Base-by-base conservation (phyloP, 1,140 invertebrate genomes). In the Drosophila pseudoananassae region DNA sequence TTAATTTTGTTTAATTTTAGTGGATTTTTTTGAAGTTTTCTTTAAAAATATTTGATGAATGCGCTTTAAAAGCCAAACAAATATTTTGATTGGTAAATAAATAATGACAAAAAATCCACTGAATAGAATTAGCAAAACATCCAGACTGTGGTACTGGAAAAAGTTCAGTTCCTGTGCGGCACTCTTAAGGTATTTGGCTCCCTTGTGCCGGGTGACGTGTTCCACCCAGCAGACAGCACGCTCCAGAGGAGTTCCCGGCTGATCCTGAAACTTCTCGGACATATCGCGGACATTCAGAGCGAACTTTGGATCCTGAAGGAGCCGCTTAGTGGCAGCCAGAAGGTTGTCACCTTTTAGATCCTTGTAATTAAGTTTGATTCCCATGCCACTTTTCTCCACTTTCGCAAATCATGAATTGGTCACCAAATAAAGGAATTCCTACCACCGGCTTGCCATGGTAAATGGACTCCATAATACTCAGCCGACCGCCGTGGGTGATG, bases 391-490 rank as follows among this genome's bases (percentile, higher is more conserved):
- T 31, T 91, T 71, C 47, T 93, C 90, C 4, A 92, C 92, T 23
- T 92, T 91, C 4, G 92, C 91, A 58, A 59, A 95, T 95, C 7
- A 93, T 91, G 20, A 89, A 92, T 74, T 96, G 95, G 87, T 96
- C 95, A 8, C 92, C 93, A 51, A 95, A 93, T 25, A 96, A 92
- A 7, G 96, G 96, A 47, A 96, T 93, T 1, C 94, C 95, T 15
- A 96, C 92, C 15, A 96, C 93, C 5, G 96, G 96, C 14, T 95
- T 94, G 77, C 94, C 94, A 73, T 95, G 94, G 87, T 95, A 94
- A 12, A 96, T 91, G 1, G 95, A 94, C 90, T 97, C 96, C 55
- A 95, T 94, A n/a, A 94, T 93, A 56, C 95, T 95, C 29, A 95
- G 91, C 31, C 94, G 81, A 14, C 96, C 96, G 8, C 95, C 95